Evolutionary conservation across 1,140 invertebrate species (phyloP), one percentile per base, ranked within the genome.

Genomic region (Bathynomus jamesi): DNA sequence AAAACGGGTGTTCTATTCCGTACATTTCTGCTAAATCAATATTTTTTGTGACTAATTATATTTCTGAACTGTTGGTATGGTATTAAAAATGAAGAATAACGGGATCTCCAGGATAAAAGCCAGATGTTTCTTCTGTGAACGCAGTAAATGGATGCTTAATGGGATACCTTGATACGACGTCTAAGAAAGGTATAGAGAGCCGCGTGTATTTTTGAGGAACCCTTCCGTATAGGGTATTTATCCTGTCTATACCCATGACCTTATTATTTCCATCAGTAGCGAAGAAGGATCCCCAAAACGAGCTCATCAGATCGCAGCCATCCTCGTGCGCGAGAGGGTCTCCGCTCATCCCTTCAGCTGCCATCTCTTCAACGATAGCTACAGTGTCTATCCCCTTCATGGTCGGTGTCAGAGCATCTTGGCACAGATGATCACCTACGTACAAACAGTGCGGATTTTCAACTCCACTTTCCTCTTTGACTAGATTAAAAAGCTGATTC

Each of bases 341-440:
- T 21, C 75, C 75, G 31, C 69, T 69, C 76, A 85, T 83, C 28
- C 85, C 85, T 80, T 91, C 88, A 0, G 87, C 86, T 67, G 86
- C 82, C 79, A 92, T 83, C 82, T 93, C 91, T 81, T 92, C 90
- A 69, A 87, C 84, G 46, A 93, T 83, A 28, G 89, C 86, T 29
- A 93, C 83, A 0, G 89, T 88, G 81, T 91, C 89, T 78, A 88
- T 89, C 60, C 83, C 80, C 2, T 80, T 82, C 61, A 82, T 81
- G 31, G 85, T 83, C 0, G 91, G 89, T 28, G 89, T 85, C 79
- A 88, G 89, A 64, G 92, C 84, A 83, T 93, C 91, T 82, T 92
- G 90, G 29, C 91, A 83, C 5, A 93, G 79, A 83, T 91, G 91
- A 81, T 93, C 91, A 0, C 91, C 91, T 76, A 93, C 80, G 78